phyloP scores from a whole-genome alignment of 2,888 invertebrate species.

The Tetanocera ferruginea region DNA sequence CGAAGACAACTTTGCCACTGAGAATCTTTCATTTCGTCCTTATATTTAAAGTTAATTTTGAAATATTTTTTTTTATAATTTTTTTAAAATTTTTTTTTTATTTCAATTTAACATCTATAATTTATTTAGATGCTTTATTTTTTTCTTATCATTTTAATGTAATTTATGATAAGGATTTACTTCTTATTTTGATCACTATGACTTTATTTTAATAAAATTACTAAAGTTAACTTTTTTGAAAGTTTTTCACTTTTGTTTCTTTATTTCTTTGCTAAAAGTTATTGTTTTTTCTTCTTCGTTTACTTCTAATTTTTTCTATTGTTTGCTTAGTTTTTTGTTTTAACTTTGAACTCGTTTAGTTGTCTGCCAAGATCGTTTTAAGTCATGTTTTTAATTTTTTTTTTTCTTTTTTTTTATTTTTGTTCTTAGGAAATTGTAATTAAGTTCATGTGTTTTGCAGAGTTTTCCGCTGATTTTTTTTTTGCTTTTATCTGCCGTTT shows the following conservation, averaged over 20 bases:
- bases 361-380: background rate
- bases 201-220: no score
- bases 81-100: no score
- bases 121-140: no score
- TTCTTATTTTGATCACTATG: no score
- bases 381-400: background rate
- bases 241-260: background rate
- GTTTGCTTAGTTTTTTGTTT: background rate
- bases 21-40: no score
- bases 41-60: no score
- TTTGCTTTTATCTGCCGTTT: background rate
- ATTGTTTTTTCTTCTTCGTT: background rate
- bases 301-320: background rate
- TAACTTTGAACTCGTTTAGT: background rate
- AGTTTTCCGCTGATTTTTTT: background rate
- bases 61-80: no score
- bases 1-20: no score
- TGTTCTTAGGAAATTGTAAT: background rate
- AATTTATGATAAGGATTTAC: no score
- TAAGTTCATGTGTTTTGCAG: background rate
- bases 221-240: no score
- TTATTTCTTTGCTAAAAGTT: background rate
- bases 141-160: no score
- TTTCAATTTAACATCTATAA: no score
- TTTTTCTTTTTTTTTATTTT: background rate